Conservation (phyloP, 2,113 vertebrate genomes). For the Lasiurus borealis region DNA sequence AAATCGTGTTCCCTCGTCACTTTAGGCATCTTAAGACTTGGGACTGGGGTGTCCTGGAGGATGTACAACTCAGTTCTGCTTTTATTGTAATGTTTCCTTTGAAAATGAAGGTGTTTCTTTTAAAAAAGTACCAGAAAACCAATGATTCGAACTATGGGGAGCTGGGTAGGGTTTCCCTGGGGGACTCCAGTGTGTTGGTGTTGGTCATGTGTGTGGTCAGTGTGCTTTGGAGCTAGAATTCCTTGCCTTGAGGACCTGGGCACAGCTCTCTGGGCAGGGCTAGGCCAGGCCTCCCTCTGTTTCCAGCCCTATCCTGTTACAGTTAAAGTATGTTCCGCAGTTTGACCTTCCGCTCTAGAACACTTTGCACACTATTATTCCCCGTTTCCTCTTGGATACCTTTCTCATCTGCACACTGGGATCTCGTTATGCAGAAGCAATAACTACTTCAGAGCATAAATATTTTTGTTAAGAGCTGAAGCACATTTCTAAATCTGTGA, state of each 20-base stretch:
- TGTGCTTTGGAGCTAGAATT: background rate
- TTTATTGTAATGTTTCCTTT: background rate
- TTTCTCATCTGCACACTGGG: slow-evolving; percentile 60
- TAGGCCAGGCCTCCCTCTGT: background rate
- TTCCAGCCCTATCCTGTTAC: slow-evolving; percentile 55
- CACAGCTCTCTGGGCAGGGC: background rate
- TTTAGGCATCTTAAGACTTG: background rate
- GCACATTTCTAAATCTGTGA: slow-evolving; percentile 59
- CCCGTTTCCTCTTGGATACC: slow-evolving; percentile 59
- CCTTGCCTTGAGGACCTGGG: background rate
- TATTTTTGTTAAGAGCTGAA: slow-evolving; percentile 70
- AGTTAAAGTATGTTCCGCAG: background rate
- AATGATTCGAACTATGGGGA: background rate
- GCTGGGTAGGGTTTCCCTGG: background rate
- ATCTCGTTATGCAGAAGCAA: slow-evolving; percentile 52
- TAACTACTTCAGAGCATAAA: slow-evolving; percentile 64
- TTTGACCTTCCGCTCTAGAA: slow-evolving; percentile 62
- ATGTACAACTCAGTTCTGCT: background rate
- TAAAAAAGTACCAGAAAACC: background rate
- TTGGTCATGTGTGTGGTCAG: fast-evolving
- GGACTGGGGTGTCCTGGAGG: background rate
- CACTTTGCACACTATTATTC: background rate
- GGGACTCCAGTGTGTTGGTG: background rate
- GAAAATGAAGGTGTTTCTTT: background rate
- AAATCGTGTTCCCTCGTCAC: background rate